Conservation (phyloP, 53 echinoderm and acorn worm species). For the Paelopatides confundens region DNA sequence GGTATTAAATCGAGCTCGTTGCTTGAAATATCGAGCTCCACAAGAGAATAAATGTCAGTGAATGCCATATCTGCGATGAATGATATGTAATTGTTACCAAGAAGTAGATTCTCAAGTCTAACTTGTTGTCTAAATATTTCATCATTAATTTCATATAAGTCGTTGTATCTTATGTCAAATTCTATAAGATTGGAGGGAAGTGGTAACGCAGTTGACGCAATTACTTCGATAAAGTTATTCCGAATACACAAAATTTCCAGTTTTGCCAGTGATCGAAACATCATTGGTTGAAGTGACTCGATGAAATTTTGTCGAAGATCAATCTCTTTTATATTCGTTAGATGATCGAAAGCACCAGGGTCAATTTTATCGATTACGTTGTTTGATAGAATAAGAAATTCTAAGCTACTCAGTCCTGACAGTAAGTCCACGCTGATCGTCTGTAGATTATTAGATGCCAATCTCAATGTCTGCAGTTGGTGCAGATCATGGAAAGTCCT, state of each 20-base stretch:
- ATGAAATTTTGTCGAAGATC: background rate
- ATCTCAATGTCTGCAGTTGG: background rate
- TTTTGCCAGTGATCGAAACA: background rate
- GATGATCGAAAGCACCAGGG: background rate
- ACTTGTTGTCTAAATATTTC: background rate
- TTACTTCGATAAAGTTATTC: background rate
- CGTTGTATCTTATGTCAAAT: constrained; percentile 3
- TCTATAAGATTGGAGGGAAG: background rate
- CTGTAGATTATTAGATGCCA: background rate
- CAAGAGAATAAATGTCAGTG: background rate
- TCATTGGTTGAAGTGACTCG: background rate
- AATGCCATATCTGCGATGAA: constrained; percentile 14
- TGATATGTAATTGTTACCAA: constrained; percentile 12
- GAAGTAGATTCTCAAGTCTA: background rate
- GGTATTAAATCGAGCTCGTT: constrained; percentile 30
- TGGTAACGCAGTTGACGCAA: constrained; percentile 4
- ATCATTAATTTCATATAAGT: background rate
- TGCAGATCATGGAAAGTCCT: background rate
- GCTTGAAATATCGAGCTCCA: background rate
- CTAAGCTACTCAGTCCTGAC: background rate
- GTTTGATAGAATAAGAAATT: background rate
- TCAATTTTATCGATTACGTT: constrained; percentile 25
- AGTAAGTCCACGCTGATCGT: background rate
- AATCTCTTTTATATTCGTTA: background rate
- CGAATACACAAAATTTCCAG: background rate